Conservation (phyloP, 2,797 vertebrate genomes). For the Premnoplex brunnescens region DNA sequence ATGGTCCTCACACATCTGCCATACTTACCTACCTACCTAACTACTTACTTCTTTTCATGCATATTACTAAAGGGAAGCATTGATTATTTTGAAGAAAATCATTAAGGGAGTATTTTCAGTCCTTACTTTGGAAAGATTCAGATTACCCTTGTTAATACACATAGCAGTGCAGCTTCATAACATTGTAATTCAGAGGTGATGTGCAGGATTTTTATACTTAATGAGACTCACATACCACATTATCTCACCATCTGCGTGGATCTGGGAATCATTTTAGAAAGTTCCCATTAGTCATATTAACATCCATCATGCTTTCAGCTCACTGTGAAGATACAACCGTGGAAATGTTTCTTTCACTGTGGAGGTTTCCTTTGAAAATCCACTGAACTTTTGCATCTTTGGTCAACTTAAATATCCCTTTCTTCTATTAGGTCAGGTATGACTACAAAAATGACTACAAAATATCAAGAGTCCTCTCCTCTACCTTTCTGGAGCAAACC, state of each 20-base stretch:
- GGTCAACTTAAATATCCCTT: neutral
- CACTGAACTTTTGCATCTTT: constrained; percentile 20
- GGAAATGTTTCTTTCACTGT: constrained; percentile 41
- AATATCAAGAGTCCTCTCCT: constrained; percentile 13
- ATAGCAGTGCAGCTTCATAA: constrained; percentile 3
- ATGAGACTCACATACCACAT: constrained; percentile 52
- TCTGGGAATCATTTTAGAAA: constrained; percentile 27
- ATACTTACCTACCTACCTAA: neutral
- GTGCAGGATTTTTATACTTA: constrained; percentile 51
- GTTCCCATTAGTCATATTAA: constrained; percentile 59
- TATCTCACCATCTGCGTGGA: constrained; percentile 61
- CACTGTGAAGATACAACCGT: neutral
- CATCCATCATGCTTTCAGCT: constrained; percentile 64
- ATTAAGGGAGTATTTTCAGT: neutral
- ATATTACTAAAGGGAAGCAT: neutral
- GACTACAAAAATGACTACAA: neutral
- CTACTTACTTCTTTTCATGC: neutral
- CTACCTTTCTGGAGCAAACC: constrained; percentile 54
- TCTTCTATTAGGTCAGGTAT: neutral
- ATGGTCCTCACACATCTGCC: neutral
- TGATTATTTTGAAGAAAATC: constrained; percentile 21
- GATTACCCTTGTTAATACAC: neutral
- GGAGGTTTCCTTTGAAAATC: constrained; percentile 10
- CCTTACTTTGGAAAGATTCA: neutral
- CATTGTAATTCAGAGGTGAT: constrained; percentile 37